Conservation (phyloP, 1,140 invertebrate genomes). For the Epicauta chinensis region DNA sequence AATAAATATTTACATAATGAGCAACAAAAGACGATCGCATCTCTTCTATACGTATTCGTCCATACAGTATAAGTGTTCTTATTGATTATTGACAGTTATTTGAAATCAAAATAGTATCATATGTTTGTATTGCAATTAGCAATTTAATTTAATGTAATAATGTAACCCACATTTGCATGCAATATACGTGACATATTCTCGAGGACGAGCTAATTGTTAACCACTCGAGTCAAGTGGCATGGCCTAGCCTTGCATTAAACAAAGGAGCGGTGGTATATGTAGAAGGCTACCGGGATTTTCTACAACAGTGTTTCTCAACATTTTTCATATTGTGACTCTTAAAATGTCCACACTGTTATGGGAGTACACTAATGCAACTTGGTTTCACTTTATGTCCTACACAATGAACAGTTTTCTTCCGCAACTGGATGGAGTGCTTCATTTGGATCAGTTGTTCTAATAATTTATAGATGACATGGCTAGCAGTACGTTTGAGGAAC, state of each 20-base stretch:
- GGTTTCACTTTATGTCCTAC: no score
- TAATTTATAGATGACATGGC: no score
- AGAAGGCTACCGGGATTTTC: neutral
- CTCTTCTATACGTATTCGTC: no score
- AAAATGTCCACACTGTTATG: no score
- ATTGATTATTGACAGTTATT: constrained; percentile 7
- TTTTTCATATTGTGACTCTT: no score
- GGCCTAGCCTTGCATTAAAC: constrained; percentile 7
- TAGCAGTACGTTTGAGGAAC: no score
- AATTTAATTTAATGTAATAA: constrained; percentile 12
- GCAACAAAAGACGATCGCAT: constrained; percentile 2
- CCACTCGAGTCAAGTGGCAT: constrained; percentile 9
- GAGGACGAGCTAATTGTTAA: constrained; percentile 14
- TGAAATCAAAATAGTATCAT: constrained; percentile 9
- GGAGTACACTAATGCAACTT: no score
- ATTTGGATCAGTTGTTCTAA: no score
- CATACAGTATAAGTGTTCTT: constrained; percentile 7
- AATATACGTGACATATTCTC: constrained; percentile 13
- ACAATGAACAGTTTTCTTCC: no score
- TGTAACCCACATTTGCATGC: constrained; percentile 15
- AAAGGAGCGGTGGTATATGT: constrained; percentile 4
- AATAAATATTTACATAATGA: constrained; percentile 12
- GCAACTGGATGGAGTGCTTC: no score
- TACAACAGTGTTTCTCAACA: no score
- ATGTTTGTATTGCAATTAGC: constrained; percentile 16